Evolutionary conservation across 1,140 invertebrate species (phyloP).

Genomic region (Metaphire vulgaris): DNA sequence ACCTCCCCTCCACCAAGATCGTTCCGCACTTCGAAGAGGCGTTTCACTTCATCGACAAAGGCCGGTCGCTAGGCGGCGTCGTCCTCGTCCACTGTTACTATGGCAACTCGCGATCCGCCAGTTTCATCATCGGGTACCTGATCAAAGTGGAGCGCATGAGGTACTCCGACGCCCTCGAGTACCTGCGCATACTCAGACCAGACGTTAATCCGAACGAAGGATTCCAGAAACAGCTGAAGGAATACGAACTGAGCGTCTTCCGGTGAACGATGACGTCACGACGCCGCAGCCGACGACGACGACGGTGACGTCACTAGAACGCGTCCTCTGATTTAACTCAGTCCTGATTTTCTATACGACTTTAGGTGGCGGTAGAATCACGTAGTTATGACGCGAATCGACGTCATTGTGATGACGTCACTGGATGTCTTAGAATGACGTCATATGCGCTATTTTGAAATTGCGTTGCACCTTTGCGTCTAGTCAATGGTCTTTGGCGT

Average conservation of each 20-base stretch:
- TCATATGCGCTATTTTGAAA: no score
- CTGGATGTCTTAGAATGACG: no score
- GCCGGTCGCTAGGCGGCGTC: conserved; percentile 49
- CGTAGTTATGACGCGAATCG: no score
- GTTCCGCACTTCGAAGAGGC: conserved; percentile 15
- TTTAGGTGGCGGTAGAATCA: no score
- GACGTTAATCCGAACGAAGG: conserved; percentile 71
- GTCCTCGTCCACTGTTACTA: conserved; percentile 83
- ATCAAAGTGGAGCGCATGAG: conserved; percentile 60
- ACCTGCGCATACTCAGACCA: conserved; percentile 53
- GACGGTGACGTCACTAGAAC: no score
- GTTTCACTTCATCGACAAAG: conserved; percentile 18
- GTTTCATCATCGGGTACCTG: conserved; percentile 71
- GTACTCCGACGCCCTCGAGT: conserved; percentile 60
- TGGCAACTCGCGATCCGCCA: conserved; percentile 73
- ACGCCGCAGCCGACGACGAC: no score
- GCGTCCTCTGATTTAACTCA: no score
- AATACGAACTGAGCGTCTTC: conserved; percentile 35
- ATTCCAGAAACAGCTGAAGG: conserved; percentile 64
- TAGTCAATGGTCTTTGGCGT: no score
- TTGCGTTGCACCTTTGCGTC: no score
- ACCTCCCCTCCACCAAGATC: conserved; percentile 12
- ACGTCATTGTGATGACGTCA: no score
- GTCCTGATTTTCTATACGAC: no score
- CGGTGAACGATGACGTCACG: background rate